A percentile compares a stretch with the other conserved stretches of the same genome.
These are phyloP conservation scores for Rutilus rutilus DNA, from an alignment of 2,113 vertebrate genomes.

Conservation along the genomic window DNA sequence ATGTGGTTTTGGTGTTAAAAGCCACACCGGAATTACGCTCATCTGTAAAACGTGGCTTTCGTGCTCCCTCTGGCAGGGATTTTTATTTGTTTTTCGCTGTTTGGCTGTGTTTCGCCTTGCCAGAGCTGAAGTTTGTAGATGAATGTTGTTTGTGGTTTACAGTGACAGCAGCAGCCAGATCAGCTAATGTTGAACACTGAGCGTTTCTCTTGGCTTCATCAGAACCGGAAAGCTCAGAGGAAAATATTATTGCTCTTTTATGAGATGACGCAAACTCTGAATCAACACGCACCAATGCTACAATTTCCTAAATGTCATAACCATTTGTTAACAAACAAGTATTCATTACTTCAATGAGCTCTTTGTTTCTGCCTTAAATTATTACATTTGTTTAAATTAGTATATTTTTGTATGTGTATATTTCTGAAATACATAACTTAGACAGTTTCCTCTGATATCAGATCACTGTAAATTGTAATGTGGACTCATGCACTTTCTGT, in stretches of 20 bases:
- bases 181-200: constrained; percentile 5
- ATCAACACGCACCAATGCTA: no score
- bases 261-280: not conserved
- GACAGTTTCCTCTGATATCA: no score
- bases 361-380: no score
- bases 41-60: constrained; percentile 32
- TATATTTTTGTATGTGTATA: no score
- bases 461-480: no score
- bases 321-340: no score
- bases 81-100: constrained; percentile 41
- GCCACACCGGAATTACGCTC: constrained; percentile 46
- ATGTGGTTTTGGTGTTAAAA: constrained; percentile 49
- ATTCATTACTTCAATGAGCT: no score
- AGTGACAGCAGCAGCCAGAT: constrained; percentile 16
- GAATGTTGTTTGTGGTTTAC: constrained; percentile 36
- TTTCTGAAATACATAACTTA: no score
- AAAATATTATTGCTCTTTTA: constrained; percentile 12
- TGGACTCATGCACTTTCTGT: no score
- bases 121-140: constrained; percentile 1
- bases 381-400: no score
- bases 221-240: not conserved
- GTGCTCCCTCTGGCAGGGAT: constrained; percentile 15
- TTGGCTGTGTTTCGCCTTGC: constrained; percentile 14
- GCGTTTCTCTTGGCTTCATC: not conserved
- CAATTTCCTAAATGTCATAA: no score